Evolutionary conservation across 2,888 invertebrate genomes (phyloP), one percentile per base, ranked within the genome.

Genomic region (Coelopa pilipes): DNA sequence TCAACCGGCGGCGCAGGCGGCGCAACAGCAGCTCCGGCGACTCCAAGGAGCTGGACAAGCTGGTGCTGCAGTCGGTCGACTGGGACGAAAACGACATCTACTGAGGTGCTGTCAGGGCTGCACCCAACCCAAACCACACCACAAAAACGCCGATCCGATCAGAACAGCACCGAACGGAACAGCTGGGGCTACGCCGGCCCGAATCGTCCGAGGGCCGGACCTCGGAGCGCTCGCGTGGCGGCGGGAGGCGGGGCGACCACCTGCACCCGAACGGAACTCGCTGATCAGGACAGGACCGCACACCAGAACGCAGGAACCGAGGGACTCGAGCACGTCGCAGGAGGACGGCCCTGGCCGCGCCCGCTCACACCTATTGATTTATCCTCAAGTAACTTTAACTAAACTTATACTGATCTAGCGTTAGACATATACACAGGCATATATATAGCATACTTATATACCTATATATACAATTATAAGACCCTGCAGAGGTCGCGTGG

Each of bases 31-130:
- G 87, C 79, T 85, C 85, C 1, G 86, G 85, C 49, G 87, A 87
- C 78, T 86, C 87, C 47, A 87, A 87, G 78, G 87, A 87, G 74
- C 79, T 87, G 72, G 87, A 87, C 77, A 87, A 87, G 77, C 80
- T 87, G 68, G 87, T 87, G 65, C 79, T 87, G 72, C 87, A 87
- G 80, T 86, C 87, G 21, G 87, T 87, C 74, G 87, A 87, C 79
- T 87, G 87, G 87, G 87, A 87, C 78, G 87, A 87, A 74, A 87
- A 87, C 76, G 87, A 87, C 80, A 86, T 87, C 81, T 87, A 87
- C 79, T 87, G 82, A 84, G 70, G n/a, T 15, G 47, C n/a, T n/a
- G n/a, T n/a, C n/a, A n/a, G n/a, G n/a, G n/a, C n/a, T n/a, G n/a
- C n/a, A n/a, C n/a, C n/a, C n/a, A n/a, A n/a, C n/a, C n/a, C n/a